A percentile compares a stretch with the other conserved stretches of the same genome.
Conservation (phyloP, 1,140 invertebrate species). For the Octopus bimaculoides region DNA sequence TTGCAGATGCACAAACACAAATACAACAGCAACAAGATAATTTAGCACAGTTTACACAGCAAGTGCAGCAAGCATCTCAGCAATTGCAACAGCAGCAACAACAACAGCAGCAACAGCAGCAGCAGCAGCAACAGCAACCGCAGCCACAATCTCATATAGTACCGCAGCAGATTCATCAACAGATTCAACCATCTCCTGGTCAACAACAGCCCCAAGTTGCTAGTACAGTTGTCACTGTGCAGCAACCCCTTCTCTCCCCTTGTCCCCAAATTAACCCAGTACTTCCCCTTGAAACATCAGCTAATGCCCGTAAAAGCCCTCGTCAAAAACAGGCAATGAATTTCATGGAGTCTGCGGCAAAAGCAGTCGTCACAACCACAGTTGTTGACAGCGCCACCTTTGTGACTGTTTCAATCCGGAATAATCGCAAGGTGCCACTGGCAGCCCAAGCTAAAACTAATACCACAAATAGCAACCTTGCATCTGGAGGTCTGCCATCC, state of each 20-base stretch:
- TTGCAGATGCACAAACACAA: neutral
- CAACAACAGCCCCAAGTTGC: neutral
- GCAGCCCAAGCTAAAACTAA: constrained; percentile 24
- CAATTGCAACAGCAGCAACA: neutral
- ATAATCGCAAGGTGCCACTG: constrained; percentile 25
- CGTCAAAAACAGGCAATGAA: constrained; percentile 27
- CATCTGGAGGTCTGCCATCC: neutral
- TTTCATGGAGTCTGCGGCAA: constrained; percentile 41
- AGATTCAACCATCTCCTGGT: neutral
- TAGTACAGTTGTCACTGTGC: neutral
- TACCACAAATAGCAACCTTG: constrained; percentile 20
- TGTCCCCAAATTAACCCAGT: neutral
- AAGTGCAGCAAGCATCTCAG: neutral
- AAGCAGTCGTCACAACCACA: constrained; percentile 45
- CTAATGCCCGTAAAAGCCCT: constrained; percentile 1
- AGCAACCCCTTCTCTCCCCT: neutral
- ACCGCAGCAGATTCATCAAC: neutral
- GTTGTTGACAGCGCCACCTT: constrained; percentile 40
- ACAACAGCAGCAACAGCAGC: constrained; percentile 2
- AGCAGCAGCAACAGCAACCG: neutral
- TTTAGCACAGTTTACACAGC: neutral
- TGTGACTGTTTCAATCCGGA: constrained; percentile 46
- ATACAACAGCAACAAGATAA: neutral
- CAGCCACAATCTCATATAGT: neutral
- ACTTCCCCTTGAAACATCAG: neutral